These are phyloP conservation scores for Leucoma salicis DNA, from an alignment of 2,888 invertebrate genomes.

Conservation along the genomic window DNA sequence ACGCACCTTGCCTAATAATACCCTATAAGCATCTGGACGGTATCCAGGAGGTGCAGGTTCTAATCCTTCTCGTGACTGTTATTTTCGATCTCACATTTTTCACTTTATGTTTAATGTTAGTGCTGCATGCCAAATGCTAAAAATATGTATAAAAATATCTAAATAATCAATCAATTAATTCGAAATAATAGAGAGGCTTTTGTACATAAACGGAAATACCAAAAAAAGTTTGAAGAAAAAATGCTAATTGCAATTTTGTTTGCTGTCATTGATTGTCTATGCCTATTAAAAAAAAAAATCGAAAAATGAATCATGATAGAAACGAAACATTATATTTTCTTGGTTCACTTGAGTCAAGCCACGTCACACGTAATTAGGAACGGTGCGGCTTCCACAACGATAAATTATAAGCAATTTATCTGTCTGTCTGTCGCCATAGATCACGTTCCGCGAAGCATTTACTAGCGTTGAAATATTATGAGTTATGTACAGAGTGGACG, in stretches of 20 bases:
- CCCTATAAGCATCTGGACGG: no score
- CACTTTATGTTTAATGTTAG: no score
- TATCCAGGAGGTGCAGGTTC: no score
- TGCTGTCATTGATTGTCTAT: no score
- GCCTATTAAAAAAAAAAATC: no score
- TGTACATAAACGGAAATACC: background rate
- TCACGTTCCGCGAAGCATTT: conserved; percentile 64
- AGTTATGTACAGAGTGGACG: conserved; percentile 51
- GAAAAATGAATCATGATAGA: background rate
- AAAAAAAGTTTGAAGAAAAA: background rate
- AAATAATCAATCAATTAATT: no score
- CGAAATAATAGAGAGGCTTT: no score
- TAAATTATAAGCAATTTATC: conserved; percentile 81
- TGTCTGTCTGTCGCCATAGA: conserved; percentile 77
- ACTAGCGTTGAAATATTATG: conserved; percentile 73
- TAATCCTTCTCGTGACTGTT: no score
- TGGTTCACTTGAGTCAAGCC: conserved; percentile 44
- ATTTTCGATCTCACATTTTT: no score
- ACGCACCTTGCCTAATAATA: no score
- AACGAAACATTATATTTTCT: conserved; percentile 41
- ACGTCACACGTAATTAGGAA: conserved; percentile 65
- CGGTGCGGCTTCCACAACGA: conserved; percentile 64
- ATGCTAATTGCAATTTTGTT: background rate
- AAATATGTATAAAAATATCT: no score
- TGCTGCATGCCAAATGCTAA: no score